Evolutionary conservation across 1,140 invertebrate species (phyloP), one percentile per base, ranked within the genome.

Genomic region (Drosophila kepulauana): DNA sequence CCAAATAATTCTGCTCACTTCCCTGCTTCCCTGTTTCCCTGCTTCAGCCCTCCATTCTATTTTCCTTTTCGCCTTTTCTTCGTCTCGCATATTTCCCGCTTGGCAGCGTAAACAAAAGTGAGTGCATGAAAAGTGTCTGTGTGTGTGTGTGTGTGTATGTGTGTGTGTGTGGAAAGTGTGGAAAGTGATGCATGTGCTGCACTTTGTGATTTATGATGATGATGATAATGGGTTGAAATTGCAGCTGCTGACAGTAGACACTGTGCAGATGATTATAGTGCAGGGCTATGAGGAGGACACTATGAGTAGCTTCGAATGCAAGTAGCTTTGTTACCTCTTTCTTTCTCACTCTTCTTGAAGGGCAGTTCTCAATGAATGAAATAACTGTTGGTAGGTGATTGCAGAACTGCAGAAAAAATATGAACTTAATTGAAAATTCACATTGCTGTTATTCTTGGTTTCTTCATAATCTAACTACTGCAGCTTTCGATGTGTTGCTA

Each of bases 171-270:
- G 76, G 30, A 82, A 79, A 87, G 77, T 88, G 80, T 65, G 80
- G 68, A 84, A 70, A 75, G 80, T 88, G 84, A 70, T 88, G 85
- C 84, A 88, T 80, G 76, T 89, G 84, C 80, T 89, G 85, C 85
- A 89, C 73, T 81, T 70, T 71, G 54, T 89, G 84, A 88, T 88
- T 88, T 88, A 88, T 88, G 85, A 71, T 78, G 77, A 88, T 87
- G 74, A 79, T 76, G 67, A 72, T 72, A 78, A 79, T 77, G 77
- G 82, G 61, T 41, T 57, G 73, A 79, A 75, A 67, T 78, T 77
- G 81, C 65, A 64, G 59, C 52, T 75, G 73, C 43, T 54, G 30
- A 35, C 70, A 38, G 15, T 41, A 6, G 30, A 41, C 41, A 5
- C 41, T 43, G 41, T 43, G n/a, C 41, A 43, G 4, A n/a, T 43